These are phyloP conservation scores for Dynastes grantii DNA, from an alignment of 2,888 invertebrate genomes.

Conservation along the genomic window DNA sequence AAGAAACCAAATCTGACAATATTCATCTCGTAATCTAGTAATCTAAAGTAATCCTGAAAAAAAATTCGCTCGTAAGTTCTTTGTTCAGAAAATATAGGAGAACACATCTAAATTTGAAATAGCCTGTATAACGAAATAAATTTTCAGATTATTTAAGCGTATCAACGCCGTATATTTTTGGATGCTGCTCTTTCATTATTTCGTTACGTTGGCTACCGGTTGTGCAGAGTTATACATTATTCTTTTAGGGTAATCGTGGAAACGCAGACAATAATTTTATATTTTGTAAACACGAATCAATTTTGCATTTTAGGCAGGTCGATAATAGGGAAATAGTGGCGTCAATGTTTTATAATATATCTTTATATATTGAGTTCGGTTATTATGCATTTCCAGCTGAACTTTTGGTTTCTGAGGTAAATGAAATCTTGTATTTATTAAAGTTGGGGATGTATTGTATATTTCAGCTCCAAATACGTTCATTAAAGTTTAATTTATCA, in stretches of 20 bases:
- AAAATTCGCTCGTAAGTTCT: no score
- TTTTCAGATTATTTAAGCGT: constrained; percentile 21
- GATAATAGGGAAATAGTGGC: constrained; percentile 6
- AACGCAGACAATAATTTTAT: not conserved
- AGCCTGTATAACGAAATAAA: not conserved
- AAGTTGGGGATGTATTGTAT: not conserved
- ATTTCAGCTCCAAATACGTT: no score
- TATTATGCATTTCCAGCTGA: constrained; percentile 41
- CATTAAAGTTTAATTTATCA: no score
- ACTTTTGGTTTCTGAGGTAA: constrained; percentile 26
- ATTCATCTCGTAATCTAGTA: no score
- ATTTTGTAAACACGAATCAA: not conserved
- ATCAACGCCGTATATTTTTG: constrained; percentile 22
- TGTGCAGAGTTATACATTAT: constrained; percentile 25
- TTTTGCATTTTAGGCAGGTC: not conserved
- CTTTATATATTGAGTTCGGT: constrained; percentile 10
- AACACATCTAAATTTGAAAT: no score
- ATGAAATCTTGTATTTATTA: not conserved
- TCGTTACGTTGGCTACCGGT: constrained; percentile 33
- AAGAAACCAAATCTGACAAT: no score
- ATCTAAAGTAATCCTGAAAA: no score
- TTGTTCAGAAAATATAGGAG: no score
- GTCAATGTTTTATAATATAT: constrained; percentile 18
- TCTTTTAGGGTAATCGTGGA: constrained; percentile 5
- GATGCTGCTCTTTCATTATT: constrained; percentile 39